Conservation (phyloP, 2,797 vertebrate genomes). For the Anomalospiza imberbis region DNA sequence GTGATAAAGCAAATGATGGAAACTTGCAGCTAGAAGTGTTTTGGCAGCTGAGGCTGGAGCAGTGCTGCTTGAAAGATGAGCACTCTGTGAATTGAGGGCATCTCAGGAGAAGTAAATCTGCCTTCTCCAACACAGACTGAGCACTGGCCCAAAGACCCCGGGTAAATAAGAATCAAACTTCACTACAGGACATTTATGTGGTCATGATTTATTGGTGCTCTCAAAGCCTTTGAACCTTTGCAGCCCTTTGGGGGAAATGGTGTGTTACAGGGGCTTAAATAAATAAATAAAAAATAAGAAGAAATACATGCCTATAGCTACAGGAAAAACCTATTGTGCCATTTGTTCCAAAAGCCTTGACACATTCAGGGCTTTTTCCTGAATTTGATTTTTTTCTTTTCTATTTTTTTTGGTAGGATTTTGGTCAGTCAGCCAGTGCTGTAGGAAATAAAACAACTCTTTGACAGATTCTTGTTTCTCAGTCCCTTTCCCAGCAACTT, state of each 20-base stretch:
- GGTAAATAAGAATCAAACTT: constrained; percentile 73
- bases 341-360: constrained; percentile 72
- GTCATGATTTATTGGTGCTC: constrained; percentile 64
- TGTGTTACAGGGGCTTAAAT: constrained; percentile 67
- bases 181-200: constrained; percentile 68
- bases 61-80: constrained; percentile 64
- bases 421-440: constrained; percentile 57
- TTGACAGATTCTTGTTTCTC: constrained; percentile 48
- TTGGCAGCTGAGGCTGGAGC: constrained; percentile 53
- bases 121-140: constrained; percentile 61
- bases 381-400: constrained; percentile 62
- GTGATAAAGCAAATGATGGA: constrained; percentile 64
- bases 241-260: constrained; percentile 65
- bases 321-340: constrained; percentile 67
- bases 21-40: constrained; percentile 61
- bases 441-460: constrained; percentile 60
- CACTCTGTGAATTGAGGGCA: constrained; percentile 70
- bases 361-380: constrained; percentile 65
- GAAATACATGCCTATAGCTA: constrained; percentile 68
- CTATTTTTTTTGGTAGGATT: constrained; percentile 52
- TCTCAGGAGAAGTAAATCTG: constrained; percentile 68
- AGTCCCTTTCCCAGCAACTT: constrained; percentile 22
- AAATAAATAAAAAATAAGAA: constrained; percentile 71
- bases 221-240: constrained; percentile 69
- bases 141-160: constrained; percentile 65